Evolutionary conservation across 2,888 invertebrate species (phyloP).

Genomic region (Papilio elwesi): DNA sequence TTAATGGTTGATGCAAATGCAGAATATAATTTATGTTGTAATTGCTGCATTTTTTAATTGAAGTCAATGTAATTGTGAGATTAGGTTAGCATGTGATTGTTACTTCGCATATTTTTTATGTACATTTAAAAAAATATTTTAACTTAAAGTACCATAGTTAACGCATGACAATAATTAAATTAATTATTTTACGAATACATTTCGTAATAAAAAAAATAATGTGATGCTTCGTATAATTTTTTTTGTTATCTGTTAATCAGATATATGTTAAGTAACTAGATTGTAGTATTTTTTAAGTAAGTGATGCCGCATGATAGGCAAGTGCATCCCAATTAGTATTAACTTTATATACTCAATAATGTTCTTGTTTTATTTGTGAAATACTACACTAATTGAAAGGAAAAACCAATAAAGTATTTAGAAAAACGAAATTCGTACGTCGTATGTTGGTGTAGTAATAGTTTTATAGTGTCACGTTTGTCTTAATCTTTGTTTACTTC

Average conservation of each 20-base stretch:
- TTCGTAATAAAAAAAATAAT: conserved; percentile 6
- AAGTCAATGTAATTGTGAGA: not conserved
- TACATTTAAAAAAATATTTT: not conserved
- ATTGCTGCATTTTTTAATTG: not conserved
- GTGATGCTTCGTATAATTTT: not conserved
- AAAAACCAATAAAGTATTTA: no score
- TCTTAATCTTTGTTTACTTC: no score
- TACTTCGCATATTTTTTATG: not conserved
- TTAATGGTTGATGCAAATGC: not conserved
- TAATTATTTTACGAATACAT: not conserved
- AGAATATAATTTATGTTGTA: not conserved
- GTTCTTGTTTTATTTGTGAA: not conserved
- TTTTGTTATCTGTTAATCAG: conserved; percentile 28
- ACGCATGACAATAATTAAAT: conserved; percentile 16
- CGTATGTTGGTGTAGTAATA: no score
- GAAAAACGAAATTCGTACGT: no score
- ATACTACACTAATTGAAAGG: no score
- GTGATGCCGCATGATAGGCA: not conserved
- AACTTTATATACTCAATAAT: not conserved
- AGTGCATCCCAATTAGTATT: not conserved
- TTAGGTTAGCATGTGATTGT: conserved; percentile 13
- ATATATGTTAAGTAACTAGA: not conserved
- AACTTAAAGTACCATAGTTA: not conserved
- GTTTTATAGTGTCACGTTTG: no score
- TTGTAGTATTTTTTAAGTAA: conserved; percentile 2